A percentile compares a stretch with the other conserved stretches of the same genome.
Conservation (phyloP, 1,140 invertebrate genomes). For the Scaptomyza montana region DNA sequence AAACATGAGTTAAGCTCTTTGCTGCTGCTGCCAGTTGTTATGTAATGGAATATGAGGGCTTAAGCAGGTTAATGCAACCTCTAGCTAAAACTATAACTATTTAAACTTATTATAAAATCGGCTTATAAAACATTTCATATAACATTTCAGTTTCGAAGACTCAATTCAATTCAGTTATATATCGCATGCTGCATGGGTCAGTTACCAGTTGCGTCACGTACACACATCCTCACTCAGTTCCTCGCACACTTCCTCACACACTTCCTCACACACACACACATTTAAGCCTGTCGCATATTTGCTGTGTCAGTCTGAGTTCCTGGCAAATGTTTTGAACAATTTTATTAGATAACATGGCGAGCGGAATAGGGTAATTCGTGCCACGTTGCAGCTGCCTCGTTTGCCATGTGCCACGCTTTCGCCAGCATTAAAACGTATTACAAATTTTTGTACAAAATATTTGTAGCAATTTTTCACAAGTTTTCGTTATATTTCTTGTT, state of each 20-base stretch:
- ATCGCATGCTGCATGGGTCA: constrained; percentile 25
- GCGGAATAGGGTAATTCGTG: not conserved
- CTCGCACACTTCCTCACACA: not conserved
- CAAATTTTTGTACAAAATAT: constrained; percentile 40
- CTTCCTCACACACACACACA: not conserved
- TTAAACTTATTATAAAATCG: not conserved
- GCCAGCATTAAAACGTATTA: constrained; percentile 1
- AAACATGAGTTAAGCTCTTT: too few relatives aligned
- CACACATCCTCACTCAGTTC: not conserved
- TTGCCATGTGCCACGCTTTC: constrained; percentile 34
- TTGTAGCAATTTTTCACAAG: constrained; percentile 53
- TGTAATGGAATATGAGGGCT: too few relatives aligned
- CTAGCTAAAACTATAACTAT: too few relatives aligned
- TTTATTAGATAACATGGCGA: constrained; percentile 19
- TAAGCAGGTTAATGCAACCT: too few relatives aligned
- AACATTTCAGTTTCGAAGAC: not conserved
- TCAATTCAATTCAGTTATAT: constrained; percentile 4
- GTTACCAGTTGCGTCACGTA: constrained; percentile 23
- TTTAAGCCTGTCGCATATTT: constrained; percentile 1
- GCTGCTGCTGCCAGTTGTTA: too few relatives aligned
- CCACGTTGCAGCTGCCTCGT: constrained; percentile 6
- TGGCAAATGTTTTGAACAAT: constrained; percentile 24
- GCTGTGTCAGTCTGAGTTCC: constrained; percentile 3
- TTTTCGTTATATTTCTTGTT: constrained; percentile 7
- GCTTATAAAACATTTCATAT: not conserved